Evolutionary conservation across 2,797 vertebrate genomes (phyloP).

Genomic region (Ceryle rudis): DNA sequence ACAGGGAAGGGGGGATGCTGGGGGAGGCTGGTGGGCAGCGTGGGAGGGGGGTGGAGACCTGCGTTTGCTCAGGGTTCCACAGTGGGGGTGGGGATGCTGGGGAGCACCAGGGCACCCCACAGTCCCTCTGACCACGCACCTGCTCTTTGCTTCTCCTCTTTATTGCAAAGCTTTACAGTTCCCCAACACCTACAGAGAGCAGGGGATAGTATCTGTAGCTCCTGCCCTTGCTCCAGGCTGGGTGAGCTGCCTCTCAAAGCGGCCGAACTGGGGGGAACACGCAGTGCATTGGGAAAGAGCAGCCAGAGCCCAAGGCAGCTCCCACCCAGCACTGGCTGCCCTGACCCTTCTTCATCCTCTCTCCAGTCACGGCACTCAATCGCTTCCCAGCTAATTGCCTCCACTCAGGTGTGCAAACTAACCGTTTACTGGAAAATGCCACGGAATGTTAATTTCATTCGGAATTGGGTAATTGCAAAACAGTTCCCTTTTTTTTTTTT

Average conservation of each 20-base stretch:
- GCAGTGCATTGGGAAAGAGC: fast-evolving
- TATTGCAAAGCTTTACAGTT: background rate
- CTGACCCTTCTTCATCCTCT: conserved; percentile 60
- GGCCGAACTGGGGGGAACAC: background rate
- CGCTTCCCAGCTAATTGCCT: conserved; percentile 77
- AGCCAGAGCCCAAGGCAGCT: fast-evolving
- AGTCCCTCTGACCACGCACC: fast-evolving
- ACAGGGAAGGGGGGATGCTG: background rate
- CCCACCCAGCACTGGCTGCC: background rate
- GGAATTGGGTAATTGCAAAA: conserved; percentile 66
- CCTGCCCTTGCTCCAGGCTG: background rate
- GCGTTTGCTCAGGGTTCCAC: fast-evolving
- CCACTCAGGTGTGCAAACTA: conserved; percentile 78
- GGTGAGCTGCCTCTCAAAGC: background rate
- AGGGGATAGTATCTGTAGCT: background rate
- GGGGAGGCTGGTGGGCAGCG: background rate
- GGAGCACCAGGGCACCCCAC: background rate
- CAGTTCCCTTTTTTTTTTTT: conserved; percentile 8
- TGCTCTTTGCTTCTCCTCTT: background rate
- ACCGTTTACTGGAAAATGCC: conserved; percentile 74
- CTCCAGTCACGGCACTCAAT: conserved; percentile 59
- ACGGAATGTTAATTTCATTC: conserved; percentile 81
- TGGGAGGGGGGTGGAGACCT: background rate
- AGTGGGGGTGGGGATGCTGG: fast-evolving
- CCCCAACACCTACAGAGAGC: background rate